These are phyloP conservation scores for Aspidapion aeneum DNA, from an alignment of 2,888 invertebrate genomes.

Conservation along the genomic window DNA sequence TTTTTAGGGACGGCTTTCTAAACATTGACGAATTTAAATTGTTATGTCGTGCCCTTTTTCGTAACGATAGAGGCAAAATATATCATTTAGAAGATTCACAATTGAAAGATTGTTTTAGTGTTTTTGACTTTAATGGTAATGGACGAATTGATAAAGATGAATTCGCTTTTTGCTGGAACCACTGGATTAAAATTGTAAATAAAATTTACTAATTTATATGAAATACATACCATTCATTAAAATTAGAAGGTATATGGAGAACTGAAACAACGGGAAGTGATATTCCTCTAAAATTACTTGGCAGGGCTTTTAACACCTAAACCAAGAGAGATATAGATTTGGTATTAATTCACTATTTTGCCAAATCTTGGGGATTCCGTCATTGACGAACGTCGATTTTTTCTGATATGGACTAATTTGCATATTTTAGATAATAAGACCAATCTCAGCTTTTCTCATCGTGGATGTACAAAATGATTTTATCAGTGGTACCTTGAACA, in stretches of 20 bases:
- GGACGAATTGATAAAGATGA: slow-evolving; percentile 77
- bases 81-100: slow-evolving; percentile 71
- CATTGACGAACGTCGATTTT: too few species aligned
- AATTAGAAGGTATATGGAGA: too few species aligned
- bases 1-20: slow-evolving; percentile 69
- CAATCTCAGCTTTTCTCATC: slow-evolving; percentile 83
- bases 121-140: slow-evolving; percentile 77
- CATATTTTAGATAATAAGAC: slow-evolving; percentile 76
- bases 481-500: slow-evolving; percentile 89
- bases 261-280: too few species aligned
- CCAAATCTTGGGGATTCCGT: too few species aligned
- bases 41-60: slow-evolving; percentile 81
- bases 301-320: too few species aligned
- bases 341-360: too few species aligned
- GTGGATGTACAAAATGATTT: slow-evolving; percentile 99
- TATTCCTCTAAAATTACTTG: too few species aligned
- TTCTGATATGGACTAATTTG: too few species aligned
- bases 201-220: too few species aligned
- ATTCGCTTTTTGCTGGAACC: slow-evolving; percentile 84
- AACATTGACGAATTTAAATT: slow-evolving; percentile 74
- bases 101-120: slow-evolving; percentile 71
- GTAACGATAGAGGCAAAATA: slow-evolving; percentile 81
- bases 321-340: too few species aligned
- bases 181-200: slow-evolving; percentile 86
- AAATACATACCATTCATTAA: too few species aligned